Conservation (phyloP, 2,888 invertebrate genomes). For the Megalurothrips usitatus region DNA sequence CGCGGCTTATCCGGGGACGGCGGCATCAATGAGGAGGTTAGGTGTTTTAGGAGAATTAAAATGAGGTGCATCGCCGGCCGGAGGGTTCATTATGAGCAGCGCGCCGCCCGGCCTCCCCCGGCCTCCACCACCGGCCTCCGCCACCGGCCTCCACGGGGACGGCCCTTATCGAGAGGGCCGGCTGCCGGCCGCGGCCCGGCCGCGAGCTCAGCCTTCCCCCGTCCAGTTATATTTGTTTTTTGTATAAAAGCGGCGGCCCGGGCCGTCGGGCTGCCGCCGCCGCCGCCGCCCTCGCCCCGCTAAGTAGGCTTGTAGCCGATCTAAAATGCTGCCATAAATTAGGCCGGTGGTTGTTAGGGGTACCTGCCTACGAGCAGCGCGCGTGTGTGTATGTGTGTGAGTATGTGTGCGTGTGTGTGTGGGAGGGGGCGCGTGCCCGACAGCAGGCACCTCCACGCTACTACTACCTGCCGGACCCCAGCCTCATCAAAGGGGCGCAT, state of each 20-base stretch:
- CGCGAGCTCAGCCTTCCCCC: not conserved
- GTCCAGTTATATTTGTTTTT: constrained; percentile 21
- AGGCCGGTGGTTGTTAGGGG: constrained; percentile 13
- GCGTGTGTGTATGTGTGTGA: not conserved
- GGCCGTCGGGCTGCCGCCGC: no score
- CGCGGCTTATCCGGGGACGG: not conserved
- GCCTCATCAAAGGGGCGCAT: not conserved
- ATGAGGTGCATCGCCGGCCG: not conserved
- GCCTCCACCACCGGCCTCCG: no score
- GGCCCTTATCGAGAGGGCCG: not conserved
- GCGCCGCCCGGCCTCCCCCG: not conserved
- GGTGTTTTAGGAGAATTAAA: constrained; percentile 17
- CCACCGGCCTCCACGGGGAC: no score
- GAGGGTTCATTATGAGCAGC: constrained; percentile 1
- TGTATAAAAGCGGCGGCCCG: constrained; percentile 18
- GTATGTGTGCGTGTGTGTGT: not conserved
- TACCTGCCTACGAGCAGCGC: not conserved
- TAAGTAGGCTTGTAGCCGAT: constrained; percentile 24
- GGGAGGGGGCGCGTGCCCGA: no score
- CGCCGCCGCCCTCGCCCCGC: not conserved
- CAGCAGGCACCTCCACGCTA: no score
- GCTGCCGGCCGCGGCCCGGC: not conserved
- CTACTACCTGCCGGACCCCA: not conserved
- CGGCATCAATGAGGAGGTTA: not conserved
- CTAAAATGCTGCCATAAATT: constrained; percentile 26